These are phyloP conservation scores for Macrophya alboannulata DNA, from an alignment of 2,888 invertebrate species.

Conservation along the genomic window DNA sequence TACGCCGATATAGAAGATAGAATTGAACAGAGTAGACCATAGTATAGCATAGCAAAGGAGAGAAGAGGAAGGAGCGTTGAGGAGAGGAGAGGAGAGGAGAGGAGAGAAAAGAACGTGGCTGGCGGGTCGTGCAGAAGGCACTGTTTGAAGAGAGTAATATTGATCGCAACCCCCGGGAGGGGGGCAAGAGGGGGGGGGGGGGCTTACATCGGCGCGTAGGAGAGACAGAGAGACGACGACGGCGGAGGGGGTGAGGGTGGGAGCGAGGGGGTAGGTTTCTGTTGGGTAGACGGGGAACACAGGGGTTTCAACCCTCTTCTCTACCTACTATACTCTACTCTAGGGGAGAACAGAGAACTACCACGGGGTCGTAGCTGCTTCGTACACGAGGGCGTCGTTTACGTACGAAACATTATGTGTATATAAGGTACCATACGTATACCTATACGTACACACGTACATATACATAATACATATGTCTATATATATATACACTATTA, in stretches of 20 bases:
- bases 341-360: slow-evolving; percentile 1
- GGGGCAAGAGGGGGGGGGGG: slow-evolving; percentile 55
- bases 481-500: too few species aligned
- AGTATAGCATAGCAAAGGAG: neutral
- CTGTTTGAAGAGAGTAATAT: slow-evolving; percentile 78
- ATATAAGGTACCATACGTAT: neutral
- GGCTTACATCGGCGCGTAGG: slow-evolving; percentile 75
- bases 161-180: slow-evolving; percentile 72
- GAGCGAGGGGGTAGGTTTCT: slow-evolving; percentile 54
- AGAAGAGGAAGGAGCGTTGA: slow-evolving; percentile 2
- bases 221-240: slow-evolving; percentile 56
- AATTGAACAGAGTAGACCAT: too few species aligned
- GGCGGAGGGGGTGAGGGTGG: slow-evolving; percentile 53
- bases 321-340: neutral
- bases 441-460: neutral
- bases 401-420: slow-evolving; percentile 12
- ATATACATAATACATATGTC: too few species aligned
- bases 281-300: slow-evolving; percentile 49
- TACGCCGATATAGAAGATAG: neutral
- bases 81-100: slow-evolving; percentile 7
- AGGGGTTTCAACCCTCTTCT: slow-evolving; percentile 24
- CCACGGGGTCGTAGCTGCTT: slow-evolving; percentile 24
- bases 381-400: slow-evolving; percentile 36
- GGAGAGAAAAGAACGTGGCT: slow-evolving; percentile 34
- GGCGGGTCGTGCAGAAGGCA: slow-evolving; percentile 48